Conservation (phyloP, 2,113 vertebrate species). For the Brachyistius frenatus region DNA sequence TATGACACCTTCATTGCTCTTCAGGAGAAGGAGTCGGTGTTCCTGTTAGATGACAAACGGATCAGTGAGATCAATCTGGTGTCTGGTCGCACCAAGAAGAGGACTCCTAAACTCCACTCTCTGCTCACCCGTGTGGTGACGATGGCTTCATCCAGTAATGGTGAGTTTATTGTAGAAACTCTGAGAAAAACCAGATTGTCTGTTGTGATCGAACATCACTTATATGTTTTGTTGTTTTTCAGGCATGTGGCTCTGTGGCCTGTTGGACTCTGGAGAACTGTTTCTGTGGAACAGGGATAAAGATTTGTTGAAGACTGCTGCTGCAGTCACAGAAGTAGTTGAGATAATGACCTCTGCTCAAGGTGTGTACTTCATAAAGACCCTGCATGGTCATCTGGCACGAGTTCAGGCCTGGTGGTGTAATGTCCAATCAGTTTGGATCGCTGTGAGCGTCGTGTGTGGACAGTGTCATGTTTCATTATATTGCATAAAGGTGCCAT, state of each 20-base stretch:
- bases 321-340: conserved; percentile 81
- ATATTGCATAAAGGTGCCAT: no score
- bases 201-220: background rate
- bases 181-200: background rate
- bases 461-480: no score
- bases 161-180: conserved; percentile 73
- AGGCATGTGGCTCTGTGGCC: conserved; percentile 92
- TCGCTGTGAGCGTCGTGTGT: no score
- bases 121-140: conserved; percentile 87
- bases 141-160: conserved; percentile 89
- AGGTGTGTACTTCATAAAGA: conserved; percentile 74
- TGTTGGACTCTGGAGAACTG: conserved; percentile 89
- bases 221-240: conserved; percentile 8
- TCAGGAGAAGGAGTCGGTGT: conserved; percentile 93
- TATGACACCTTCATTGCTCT: background rate
- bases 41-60: conserved; percentile 89
- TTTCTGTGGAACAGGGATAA: conserved; percentile 96
- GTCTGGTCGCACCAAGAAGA: conserved; percentile 92
- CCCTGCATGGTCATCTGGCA: no score
- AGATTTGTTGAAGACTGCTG: conserved; percentile 87
- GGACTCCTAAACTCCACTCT: conserved; percentile 88
- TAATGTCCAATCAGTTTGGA: background rate
- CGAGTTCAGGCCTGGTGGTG: background rate
- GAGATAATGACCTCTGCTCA: conserved; percentile 78
- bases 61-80: conserved; percentile 92